Evolutionary conservation across 2,797 vertebrate genomes (phyloP).

Genomic region (Sebastes hopkinsi): DNA sequence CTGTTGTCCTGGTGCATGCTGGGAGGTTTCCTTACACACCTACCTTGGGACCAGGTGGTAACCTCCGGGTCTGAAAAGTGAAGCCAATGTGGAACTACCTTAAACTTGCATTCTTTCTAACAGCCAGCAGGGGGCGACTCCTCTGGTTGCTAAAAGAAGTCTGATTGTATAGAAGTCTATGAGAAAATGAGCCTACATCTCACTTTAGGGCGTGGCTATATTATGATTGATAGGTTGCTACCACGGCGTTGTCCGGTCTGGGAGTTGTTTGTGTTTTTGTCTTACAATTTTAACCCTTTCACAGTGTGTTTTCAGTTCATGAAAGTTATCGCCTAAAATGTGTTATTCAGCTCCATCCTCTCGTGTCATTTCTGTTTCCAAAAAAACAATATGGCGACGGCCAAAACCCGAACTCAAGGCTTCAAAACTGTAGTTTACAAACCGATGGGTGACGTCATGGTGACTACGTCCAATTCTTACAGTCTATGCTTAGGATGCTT

Average conservation of each 20-base stretch:
- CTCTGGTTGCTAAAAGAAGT: neutral
- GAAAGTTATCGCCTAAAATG: neutral
- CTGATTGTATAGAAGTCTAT: neutral
- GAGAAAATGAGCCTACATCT: neutral
- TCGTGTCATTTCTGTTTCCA: neutral
- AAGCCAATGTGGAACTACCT: neutral
- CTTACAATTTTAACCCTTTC: neutral
- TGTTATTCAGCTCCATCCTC: neutral
- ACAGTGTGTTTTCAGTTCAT: neutral
- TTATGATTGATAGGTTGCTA: neutral
- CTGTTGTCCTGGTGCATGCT: neutral
- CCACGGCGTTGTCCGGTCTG: fast-evolving
- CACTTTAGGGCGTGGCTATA: neutral
- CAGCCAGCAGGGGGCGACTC: too few relatives aligned
- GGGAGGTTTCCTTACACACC: neutral
- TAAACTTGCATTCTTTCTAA: too few relatives aligned
- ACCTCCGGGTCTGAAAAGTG: fast-evolving
- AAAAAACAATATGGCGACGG: neutral
- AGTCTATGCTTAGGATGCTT: neutral
- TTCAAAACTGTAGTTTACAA: neutral
- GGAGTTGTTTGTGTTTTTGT: fast-evolving
- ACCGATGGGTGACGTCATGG: neutral
- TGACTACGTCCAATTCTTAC: neutral
- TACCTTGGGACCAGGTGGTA: too few relatives aligned
- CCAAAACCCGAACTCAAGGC: neutral